Evolutionary conservation across 2,888 invertebrate species (phyloP).

Genomic region (Drosophila villosipedis): DNA sequence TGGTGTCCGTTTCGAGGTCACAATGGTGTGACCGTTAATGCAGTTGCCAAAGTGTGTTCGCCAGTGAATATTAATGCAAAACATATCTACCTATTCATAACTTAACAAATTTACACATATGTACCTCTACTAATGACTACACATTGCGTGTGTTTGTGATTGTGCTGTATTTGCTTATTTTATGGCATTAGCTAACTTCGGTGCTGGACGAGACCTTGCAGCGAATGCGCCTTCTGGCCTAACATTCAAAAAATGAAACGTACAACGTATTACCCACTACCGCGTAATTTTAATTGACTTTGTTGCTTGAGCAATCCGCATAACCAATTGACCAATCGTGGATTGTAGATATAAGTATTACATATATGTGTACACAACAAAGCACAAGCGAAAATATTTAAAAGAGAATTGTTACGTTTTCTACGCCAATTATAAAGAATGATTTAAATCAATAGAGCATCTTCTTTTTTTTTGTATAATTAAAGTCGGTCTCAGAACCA

Average conservation of each 20-base stretch:
- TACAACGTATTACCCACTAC: slow-evolving; percentile 33
- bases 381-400: background rate
- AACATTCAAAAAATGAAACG: slow-evolving; percentile 51
- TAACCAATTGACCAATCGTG: slow-evolving; percentile 28
- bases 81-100: slow-evolving; percentile 16
- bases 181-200: slow-evolving; percentile 70
- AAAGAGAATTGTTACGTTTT: background rate
- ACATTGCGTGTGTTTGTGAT: slow-evolving; percentile 3
- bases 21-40: slow-evolving; percentile 57
- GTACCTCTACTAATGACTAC: background rate
- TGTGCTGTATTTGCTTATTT: slow-evolving; percentile 40
- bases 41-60: slow-evolving; percentile 60
- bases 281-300: slow-evolving; percentile 55
- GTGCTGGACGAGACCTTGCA: slow-evolving; percentile 67
- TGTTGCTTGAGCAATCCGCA: slow-evolving; percentile 36
- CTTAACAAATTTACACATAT: background rate
- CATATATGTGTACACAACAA: background rate
- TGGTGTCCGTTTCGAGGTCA: slow-evolving; percentile 51
- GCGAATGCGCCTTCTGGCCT: slow-evolving; percentile 51
- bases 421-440: background rate
- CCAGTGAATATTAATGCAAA: slow-evolving; percentile 60
- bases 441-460: background rate
- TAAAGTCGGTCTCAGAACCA: background rate
- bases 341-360: slow-evolving; percentile 7
- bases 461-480: background rate